These are phyloP conservation scores for Temnothorax nylanderi DNA, from an alignment of 1,140 invertebrate genomes.

Conservation along the genomic window DNA sequence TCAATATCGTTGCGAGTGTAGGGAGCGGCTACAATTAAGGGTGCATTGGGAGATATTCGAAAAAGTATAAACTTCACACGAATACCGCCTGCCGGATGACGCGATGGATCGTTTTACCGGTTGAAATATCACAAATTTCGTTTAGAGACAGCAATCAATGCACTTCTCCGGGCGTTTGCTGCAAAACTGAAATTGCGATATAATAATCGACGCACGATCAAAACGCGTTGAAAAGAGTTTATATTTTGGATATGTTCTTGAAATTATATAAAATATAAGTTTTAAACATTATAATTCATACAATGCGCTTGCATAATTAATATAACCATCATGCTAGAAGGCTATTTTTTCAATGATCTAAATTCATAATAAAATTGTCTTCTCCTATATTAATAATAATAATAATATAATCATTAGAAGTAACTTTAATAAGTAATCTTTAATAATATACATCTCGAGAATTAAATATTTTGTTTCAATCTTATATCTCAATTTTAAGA, in stretches of 20 bases:
- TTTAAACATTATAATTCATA: background rate
- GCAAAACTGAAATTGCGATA: slow-evolving; percentile 40
- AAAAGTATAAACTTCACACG: slow-evolving; percentile 48
- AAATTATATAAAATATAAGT: slow-evolving; percentile 9
- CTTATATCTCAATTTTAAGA: background rate
- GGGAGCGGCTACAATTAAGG: slow-evolving; percentile 48
- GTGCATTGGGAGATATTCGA: slow-evolving; percentile 40
- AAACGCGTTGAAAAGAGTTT: slow-evolving; percentile 36
- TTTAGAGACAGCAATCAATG: slow-evolving; percentile 59
- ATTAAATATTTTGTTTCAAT: background rate
- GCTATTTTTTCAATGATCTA: background rate
- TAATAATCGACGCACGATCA: slow-evolving; percentile 31
- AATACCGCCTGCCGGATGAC: slow-evolving; percentile 27
- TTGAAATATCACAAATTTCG: slow-evolving; percentile 60
- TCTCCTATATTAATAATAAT: background rate
- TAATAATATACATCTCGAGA: background rate
- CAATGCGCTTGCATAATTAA: background rate
- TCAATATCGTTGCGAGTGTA: slow-evolving; percentile 20
- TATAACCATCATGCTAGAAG: background rate
- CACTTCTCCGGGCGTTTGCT: slow-evolving; percentile 35
- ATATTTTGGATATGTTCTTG: background rate
- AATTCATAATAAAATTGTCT: background rate
- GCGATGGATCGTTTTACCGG: slow-evolving; percentile 50
- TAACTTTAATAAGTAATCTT: background rate
- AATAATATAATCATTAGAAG: background rate